Conservation (phyloP, 2,888 invertebrate genomes). For the Mechanitis mazaeus region DNA sequence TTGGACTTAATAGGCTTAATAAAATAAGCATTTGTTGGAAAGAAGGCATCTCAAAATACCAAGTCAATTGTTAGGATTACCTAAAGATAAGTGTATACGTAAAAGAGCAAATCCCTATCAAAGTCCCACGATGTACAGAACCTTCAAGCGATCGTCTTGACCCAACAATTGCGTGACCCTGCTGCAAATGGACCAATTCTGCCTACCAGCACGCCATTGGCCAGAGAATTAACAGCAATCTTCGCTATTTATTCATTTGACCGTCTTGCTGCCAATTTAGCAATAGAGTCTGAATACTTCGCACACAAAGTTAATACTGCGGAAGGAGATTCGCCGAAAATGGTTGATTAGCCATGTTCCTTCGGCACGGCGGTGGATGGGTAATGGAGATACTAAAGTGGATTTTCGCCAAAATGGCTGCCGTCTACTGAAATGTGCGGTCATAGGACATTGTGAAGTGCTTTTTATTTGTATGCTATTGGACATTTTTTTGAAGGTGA, state of each 20-base stretch:
- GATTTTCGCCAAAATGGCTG: slow-evolving; percentile 70
- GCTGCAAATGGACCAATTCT: slow-evolving; percentile 68
- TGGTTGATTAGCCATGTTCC: slow-evolving; percentile 56
- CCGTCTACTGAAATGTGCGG: slow-evolving; percentile 36
- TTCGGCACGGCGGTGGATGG: slow-evolving; percentile 49
- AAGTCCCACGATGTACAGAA: slow-evolving; percentile 29
- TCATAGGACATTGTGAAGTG: slow-evolving; percentile 39
- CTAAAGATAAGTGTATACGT: slow-evolving; percentile 5
- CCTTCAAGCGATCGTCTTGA: slow-evolving; percentile 47
- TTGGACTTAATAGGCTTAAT: too few relatives aligned
- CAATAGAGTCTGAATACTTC: slow-evolving; percentile 41
- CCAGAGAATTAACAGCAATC: slow-evolving; percentile 63
- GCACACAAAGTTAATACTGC: slow-evolving; percentile 27
- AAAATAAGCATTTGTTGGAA: too few relatives aligned
- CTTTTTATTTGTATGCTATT: slow-evolving; percentile 27
- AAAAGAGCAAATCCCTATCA: background rate
- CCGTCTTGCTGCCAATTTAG: slow-evolving; percentile 64
- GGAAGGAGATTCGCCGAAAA: slow-evolving; percentile 34
- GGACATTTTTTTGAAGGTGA: slow-evolving; percentile 47
- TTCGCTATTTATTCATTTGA: slow-evolving; percentile 64
- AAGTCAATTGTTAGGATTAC: too few relatives aligned
- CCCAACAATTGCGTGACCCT: slow-evolving; percentile 61
- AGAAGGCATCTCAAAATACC: too few relatives aligned
- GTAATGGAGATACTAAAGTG: slow-evolving; percentile 41
- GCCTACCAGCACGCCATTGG: slow-evolving; percentile 57